phyloP scores from a whole-genome alignment of 2,797 vertebrate species.

The Gymnoscopelus microlampas region DNA sequence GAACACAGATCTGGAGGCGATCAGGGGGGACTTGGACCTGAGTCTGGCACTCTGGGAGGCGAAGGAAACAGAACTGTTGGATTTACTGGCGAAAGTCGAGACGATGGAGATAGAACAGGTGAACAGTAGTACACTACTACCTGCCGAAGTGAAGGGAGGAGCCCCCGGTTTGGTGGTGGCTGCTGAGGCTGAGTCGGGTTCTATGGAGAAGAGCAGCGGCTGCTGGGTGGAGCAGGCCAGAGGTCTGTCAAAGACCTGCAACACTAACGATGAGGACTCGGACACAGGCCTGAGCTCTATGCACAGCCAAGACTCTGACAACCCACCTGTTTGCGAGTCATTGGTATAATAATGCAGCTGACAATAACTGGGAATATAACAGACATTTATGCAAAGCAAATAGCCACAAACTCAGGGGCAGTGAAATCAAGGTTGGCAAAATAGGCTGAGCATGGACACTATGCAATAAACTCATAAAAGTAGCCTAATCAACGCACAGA shows the following conservation, averaged over 20 bases:
- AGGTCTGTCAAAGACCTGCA: conserved; percentile 83
- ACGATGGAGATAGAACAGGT: conserved; percentile 76
- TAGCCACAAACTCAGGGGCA: conserved; percentile 65
- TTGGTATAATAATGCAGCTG: conserved; percentile 85
- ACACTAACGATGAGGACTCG: conserved; percentile 93
- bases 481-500: conserved; percentile 53
- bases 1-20: conserved; percentile 89
- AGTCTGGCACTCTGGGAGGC: conserved; percentile 86
- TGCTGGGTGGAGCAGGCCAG: conserved; percentile 85
- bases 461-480: conserved; percentile 37
- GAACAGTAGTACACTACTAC: neutral
- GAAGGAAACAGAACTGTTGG: conserved; percentile 87
- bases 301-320: conserved; percentile 99
- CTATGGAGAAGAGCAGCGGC: conserved; percentile 62
- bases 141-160: conserved; percentile 32
- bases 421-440: conserved; percentile 52
- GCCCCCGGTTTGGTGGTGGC: neutral
- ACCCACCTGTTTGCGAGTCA: conserved; percentile 90
- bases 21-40: conserved; percentile 85
- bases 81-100: conserved; percentile 85
- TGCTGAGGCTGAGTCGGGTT: conserved; percentile 23
- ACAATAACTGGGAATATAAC: conserved; percentile 56
- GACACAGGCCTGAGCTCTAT: conserved; percentile 98
- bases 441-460: conserved; percentile 39
- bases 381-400: conserved; percentile 43